Conservation (phyloP, 35 echinoderm and acorn worm genomes). For the Apostichopus californicus region DNA sequence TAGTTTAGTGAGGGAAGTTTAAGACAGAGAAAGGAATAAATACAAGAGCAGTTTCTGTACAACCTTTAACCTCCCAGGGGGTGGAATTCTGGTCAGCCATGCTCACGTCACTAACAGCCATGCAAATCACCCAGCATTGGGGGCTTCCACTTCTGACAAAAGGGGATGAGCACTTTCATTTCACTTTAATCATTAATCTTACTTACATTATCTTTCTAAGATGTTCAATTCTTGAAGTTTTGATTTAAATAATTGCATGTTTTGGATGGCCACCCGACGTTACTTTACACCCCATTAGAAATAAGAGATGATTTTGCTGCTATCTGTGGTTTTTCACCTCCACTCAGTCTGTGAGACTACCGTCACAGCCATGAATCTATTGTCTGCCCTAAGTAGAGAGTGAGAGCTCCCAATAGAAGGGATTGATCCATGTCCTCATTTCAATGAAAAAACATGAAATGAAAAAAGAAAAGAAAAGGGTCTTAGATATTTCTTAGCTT, state of each 20-base stretch:
- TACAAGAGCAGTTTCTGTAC: constrained; percentile 41
- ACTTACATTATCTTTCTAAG: neutral
- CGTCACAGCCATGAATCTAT: neutral
- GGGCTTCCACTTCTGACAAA: constrained; percentile 49
- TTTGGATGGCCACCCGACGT: neutral
- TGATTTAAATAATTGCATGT: neutral
- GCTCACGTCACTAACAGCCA: constrained; percentile 46
- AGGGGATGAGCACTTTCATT: constrained; percentile 7
- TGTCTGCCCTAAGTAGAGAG: constrained; percentile 14
- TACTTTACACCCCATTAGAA: neutral
- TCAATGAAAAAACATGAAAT: neutral
- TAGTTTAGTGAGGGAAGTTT: constrained; percentile 50
- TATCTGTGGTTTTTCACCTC: constrained; percentile 28
- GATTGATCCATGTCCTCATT: constrained; percentile 1
- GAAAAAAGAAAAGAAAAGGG: neutral
- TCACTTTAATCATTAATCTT: neutral
- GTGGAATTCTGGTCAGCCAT: constrained; percentile 30
- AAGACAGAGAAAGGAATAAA: constrained; percentile 54
- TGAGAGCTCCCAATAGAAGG: neutral
- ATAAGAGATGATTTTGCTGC: neutral
- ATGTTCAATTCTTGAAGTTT: neutral
- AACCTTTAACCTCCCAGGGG: constrained; percentile 52
- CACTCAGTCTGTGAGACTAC: constrained; percentile 20
- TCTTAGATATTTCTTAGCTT: neutral
- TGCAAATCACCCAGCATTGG: constrained; percentile 48